phyloP scores from a whole-genome alignment of 2,797 vertebrate genomes.

The Crenichthys baileyi region DNA sequence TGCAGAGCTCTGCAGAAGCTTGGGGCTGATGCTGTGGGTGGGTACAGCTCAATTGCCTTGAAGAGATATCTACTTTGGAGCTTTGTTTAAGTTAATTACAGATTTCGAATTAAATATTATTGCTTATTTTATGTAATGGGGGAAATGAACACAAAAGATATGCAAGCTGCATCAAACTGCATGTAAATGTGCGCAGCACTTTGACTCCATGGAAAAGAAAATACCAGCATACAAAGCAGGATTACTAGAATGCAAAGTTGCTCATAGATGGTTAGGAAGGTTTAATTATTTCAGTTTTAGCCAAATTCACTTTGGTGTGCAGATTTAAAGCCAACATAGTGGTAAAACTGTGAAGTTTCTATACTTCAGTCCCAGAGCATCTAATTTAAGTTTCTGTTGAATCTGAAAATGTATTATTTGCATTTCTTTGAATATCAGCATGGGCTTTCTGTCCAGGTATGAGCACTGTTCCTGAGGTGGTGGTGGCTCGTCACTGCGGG shows the following conservation, averaged over 20 bases:
- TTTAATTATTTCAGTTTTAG: not conserved
- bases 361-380: not conserved
- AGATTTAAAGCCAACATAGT: not conserved
- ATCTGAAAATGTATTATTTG: not conserved
- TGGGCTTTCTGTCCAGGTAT: constrained; percentile 76
- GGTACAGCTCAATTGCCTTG: constrained; percentile 48
- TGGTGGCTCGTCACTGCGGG: constrained; percentile 87
- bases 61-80: not conserved
- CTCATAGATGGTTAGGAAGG: not conserved
- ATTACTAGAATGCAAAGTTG: not conserved
- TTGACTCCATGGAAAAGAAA: not conserved
- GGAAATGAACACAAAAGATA: not conserved
- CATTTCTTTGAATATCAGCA: not conserved
- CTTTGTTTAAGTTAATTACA: not conserved
- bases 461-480: constrained; percentile 90
- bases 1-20: constrained; percentile 76
- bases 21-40: constrained; percentile 87
- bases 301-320: not conserved
- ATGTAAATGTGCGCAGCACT: constrained; percentile 2
- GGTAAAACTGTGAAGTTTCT: not conserved
- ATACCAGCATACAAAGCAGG: not conserved
- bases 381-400: not conserved
- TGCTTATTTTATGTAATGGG: not conserved
- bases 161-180: constrained; percentile 20
- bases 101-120: not conserved